phyloP scores from a whole-genome alignment of 1,140 invertebrate genomes.

The Wasmannia auropunctata region DNA sequence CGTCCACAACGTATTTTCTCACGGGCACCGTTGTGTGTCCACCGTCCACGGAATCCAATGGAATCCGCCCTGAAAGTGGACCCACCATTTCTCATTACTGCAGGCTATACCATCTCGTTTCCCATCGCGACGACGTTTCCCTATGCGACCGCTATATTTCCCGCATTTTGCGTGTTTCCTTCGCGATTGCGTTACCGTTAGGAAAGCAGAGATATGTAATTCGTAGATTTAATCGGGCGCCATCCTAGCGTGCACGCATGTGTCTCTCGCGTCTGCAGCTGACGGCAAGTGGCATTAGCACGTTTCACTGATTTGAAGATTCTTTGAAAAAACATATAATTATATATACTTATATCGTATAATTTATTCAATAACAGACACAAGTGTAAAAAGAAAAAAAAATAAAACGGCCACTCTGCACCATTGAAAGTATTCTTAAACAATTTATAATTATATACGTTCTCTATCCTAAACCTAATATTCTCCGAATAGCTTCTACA shows the following conservation, averaged over 20 bases:
- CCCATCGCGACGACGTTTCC: not conserved
- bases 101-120: not conserved
- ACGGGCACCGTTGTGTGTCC: constrained; percentile 55
- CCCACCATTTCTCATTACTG: not conserved
- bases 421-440: not conserved
- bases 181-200: constrained; percentile 22
- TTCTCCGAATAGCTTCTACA: not conserved
- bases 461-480: not conserved
- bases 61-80: constrained; percentile 37
- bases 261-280: not conserved
- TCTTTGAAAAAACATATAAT: not conserved
- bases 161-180: constrained; percentile 3
- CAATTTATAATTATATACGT: not conserved
- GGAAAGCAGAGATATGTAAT: constrained; percentile 15
- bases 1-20: constrained; percentile 68
- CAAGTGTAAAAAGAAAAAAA: not conserved
- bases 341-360: not conserved
- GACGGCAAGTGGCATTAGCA: not conserved
- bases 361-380: not conserved
- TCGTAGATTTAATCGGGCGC: constrained; percentile 4
- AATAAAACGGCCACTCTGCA: not conserved
- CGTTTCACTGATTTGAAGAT: not conserved
- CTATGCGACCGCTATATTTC: not conserved
- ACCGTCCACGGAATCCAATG: constrained; percentile 55
- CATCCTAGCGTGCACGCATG: not conserved